Conservation (phyloP, 2,888 invertebrate species). For the Oxytorus armatus region DNA sequence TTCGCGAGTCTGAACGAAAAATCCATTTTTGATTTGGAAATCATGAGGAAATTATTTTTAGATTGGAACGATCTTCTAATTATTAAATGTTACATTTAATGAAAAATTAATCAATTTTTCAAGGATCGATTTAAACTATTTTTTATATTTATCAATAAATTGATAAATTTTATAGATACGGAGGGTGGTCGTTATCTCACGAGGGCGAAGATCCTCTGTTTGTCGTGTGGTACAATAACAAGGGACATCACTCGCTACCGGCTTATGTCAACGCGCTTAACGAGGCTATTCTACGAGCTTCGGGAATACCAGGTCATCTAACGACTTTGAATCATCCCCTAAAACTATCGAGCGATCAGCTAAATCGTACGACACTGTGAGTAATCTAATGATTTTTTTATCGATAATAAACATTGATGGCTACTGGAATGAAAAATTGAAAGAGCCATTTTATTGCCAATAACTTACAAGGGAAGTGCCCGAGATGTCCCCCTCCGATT, state of each 20-base stretch:
- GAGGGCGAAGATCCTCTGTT: constrained; percentile 84
- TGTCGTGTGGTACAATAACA: constrained; percentile 95
- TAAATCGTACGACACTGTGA: constrained; percentile 90
- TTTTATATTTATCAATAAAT: too few relatives aligned
- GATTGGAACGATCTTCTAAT: too few relatives aligned
- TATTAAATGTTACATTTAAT: too few relatives aligned
- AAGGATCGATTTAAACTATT: background rate
- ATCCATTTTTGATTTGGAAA: background rate
- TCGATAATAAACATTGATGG: background rate
- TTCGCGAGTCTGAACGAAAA: background rate
- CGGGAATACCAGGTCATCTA: constrained; percentile 86
- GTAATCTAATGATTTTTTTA: constrained; percentile 76
- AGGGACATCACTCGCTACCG: constrained; percentile 92
- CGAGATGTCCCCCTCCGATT: too few relatives aligned
- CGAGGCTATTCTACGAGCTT: constrained; percentile 87
- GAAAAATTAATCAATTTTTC: too few relatives aligned
- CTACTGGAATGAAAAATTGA: background rate
- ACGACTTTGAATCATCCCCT: constrained; percentile 92
- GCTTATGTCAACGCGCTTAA: constrained; percentile 90
- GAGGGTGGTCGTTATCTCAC: constrained; percentile 85
- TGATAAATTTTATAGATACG: too few relatives aligned
- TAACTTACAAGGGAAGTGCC: too few relatives aligned
- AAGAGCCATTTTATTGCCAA: background rate
- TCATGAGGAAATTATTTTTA: too few relatives aligned
- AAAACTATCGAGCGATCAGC: constrained; percentile 90